These are phyloP conservation scores for Pseudochirops corinnae DNA, from an alignment of 2,797 vertebrate genomes.

Conservation along the genomic window DNA sequence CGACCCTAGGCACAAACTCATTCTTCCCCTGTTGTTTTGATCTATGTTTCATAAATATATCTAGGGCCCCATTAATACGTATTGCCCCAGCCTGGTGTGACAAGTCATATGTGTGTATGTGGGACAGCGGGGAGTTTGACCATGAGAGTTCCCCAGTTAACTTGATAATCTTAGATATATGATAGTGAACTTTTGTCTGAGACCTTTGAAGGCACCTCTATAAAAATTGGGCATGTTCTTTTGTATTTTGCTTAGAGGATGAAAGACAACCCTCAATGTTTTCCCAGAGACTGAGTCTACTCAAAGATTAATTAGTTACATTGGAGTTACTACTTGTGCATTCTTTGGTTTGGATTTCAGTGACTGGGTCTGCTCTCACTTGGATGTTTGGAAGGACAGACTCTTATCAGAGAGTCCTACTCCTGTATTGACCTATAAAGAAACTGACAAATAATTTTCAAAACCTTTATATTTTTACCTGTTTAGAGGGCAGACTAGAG, in stretches of 20 bases:
- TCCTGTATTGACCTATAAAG: not conserved
- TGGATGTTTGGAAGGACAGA: not conserved
- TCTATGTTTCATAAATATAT: not conserved
- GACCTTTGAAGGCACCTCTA: not conserved
- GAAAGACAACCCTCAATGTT: not conserved
- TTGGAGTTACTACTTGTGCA: not conserved
- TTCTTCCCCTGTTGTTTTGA: not conserved
- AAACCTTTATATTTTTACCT: not conserved
- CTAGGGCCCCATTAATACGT: not conserved
- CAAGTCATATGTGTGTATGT: not conserved
- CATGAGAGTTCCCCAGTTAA: not conserved
- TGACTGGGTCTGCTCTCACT: not conserved
- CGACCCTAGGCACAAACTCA: not conserved
- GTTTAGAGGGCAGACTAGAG: not conserved
- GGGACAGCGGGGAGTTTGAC: not conserved
- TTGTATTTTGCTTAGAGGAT: not conserved
- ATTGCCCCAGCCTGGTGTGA: not conserved
- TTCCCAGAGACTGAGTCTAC: not conserved
- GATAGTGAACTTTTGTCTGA: not conserved
- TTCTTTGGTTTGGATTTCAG: not conserved
- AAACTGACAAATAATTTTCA: not conserved
- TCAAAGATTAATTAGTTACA: not conserved
- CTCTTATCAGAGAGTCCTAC: not conserved
- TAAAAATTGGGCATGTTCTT: not conserved
- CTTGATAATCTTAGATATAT: not conserved